These are phyloP conservation scores for Petroica traversi DNA, from an alignment of 2,113 vertebrate genomes.

Conservation along the genomic window DNA sequence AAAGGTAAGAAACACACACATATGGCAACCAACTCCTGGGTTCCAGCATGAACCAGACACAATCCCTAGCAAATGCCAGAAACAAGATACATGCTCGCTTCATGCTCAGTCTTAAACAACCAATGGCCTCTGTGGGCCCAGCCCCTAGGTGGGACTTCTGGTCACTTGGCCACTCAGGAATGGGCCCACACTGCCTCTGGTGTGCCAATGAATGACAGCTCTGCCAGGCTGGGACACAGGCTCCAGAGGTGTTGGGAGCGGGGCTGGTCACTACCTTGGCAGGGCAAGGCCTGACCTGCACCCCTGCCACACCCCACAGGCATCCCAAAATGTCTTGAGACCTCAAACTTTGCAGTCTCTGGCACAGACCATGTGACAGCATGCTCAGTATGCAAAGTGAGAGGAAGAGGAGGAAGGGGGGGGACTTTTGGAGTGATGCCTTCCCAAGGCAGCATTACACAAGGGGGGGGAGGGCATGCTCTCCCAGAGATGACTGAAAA, in stretches of 20 bases:
- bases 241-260: no score
- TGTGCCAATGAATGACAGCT: neutral
- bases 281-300: neutral
- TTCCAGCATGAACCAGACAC: fast-evolving
- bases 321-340: neutral
- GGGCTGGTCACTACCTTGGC: neutral
- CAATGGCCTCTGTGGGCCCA: neutral
- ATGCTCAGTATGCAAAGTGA: neutral
- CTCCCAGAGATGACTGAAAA: neutral
- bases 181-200: fast-evolving
- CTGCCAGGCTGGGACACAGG: neutral
- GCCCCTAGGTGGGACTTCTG: neutral
- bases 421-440: neutral
- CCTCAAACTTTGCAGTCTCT: no score
- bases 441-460: fast-evolving
- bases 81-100: fast-evolving
- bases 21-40: neutral
- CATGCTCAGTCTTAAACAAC: neutral
- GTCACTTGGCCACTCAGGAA: neutral
- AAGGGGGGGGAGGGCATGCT: neutral
- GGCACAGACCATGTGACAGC: no score
- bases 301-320: no score
- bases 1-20: neutral
- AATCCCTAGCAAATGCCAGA: no score
- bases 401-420: neutral